phyloP scores from a whole-genome alignment of 1,140 invertebrate species.

The Nebria ingens region DNA sequence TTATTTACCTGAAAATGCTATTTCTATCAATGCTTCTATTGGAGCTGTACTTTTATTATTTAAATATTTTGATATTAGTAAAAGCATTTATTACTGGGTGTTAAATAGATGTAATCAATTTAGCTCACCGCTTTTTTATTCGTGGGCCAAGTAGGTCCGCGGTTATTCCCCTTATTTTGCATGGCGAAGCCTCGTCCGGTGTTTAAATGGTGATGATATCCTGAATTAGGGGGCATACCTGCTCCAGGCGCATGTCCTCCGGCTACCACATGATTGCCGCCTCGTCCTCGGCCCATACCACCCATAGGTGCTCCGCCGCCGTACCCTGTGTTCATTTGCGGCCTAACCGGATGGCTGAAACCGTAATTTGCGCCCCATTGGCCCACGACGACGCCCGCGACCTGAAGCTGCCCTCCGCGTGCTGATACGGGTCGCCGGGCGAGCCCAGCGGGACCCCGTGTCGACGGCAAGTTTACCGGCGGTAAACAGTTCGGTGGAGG shows the following conservation, averaged over 20 bases:
- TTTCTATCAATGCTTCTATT: too few relatives aligned
- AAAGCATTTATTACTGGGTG: too few relatives aligned
- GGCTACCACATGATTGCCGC: too few relatives aligned
- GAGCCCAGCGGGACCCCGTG: conserved; percentile 20
- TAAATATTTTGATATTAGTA: too few relatives aligned
- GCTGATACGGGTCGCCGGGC: conserved; percentile 40
- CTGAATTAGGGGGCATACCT: background rate
- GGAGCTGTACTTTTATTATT: too few relatives aligned
- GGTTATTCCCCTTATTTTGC: background rate
- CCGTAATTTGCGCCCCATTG: conserved; percentile 67
- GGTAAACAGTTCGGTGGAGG: conserved; percentile 27
- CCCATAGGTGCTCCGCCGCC: background rate
- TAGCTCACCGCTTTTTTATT: background rate
- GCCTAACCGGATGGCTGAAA: conserved; percentile 20
- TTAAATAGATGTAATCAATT: too few relatives aligned
- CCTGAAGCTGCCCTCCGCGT: conserved; percentile 64
- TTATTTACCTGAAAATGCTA: background rate
- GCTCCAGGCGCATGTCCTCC: background rate
- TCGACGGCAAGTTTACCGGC: conserved; percentile 24
- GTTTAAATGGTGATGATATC: background rate
- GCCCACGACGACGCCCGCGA: conserved; percentile 71
- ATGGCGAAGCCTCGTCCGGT: background rate
- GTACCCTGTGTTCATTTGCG: background rate
- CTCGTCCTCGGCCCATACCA: background rate
- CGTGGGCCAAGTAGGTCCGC: background rate